Percentiles rank a stretch among this genome's conserved stretches.
phyloP scores from a whole-genome alignment of 2,888 invertebrate genomes.

The Limulus polyphemus region DNA sequence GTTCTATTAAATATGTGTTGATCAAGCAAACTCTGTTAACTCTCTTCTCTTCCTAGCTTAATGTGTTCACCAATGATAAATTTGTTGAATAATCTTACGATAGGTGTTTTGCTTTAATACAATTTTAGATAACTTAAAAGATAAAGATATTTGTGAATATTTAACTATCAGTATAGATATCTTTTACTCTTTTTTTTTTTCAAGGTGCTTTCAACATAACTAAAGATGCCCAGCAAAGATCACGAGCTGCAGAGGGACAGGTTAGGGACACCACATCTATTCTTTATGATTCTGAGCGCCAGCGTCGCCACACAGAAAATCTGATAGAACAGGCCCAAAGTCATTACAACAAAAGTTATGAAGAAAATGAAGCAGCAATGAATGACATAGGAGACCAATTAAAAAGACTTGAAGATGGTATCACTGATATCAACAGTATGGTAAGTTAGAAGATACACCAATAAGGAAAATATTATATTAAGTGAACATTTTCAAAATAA shows the following conservation, averaged over 20 bases:
- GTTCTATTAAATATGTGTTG: too few species aligned
- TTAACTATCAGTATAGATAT: too few species aligned
- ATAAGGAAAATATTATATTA: too few species aligned
- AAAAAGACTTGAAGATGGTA: slow-evolving; percentile 50
- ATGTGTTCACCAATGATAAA: too few species aligned
- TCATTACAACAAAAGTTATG: slow-evolving; percentile 51
- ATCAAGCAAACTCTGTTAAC: too few species aligned
- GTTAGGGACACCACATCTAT: slow-evolving; percentile 31
- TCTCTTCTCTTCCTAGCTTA: too few species aligned
- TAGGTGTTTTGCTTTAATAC: too few species aligned
- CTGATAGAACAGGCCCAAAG: slow-evolving; percentile 48
- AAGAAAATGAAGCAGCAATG: slow-evolving; percentile 58
- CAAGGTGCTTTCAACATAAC: slow-evolving; percentile 74
- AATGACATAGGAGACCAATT: slow-evolving; percentile 53
- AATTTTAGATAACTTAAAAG: too few species aligned
- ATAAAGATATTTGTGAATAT: too few species aligned
- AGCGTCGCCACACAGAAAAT: slow-evolving; percentile 51
- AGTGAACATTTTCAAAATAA: too few species aligned
- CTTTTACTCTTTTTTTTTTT: neutral
- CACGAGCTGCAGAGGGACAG: slow-evolving; percentile 42
- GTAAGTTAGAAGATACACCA: slow-evolving; percentile 35
- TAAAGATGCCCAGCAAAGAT: slow-evolving; percentile 52
- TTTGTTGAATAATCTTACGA: too few species aligned
- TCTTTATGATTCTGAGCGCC: slow-evolving; percentile 43
- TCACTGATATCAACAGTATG: slow-evolving; percentile 75